Conservation (phyloP, 2,888 invertebrate genomes). For the Diaphora mendica region DNA sequence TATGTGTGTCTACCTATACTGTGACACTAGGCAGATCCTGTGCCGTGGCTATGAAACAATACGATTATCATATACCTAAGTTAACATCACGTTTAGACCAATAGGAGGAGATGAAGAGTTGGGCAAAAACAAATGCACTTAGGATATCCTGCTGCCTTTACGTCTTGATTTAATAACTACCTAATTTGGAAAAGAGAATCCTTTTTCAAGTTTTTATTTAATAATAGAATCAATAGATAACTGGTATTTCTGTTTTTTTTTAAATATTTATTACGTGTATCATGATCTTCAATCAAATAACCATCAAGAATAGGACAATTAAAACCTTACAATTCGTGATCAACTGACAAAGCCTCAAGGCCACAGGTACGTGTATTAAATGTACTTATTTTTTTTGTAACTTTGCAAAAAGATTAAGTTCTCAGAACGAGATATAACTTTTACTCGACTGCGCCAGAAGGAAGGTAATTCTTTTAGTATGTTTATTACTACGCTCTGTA, state of each 20-base stretch:
- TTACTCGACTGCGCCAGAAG: neutral
- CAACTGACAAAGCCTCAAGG: constrained; percentile 29
- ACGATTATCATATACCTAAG: too few relatives aligned
- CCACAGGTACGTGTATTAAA: neutral
- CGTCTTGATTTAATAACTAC: neutral
- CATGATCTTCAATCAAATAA: constrained; percentile 1
- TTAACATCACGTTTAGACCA: too few relatives aligned
- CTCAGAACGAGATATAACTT: neutral
- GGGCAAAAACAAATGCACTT: too few relatives aligned
- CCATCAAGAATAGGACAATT: constrained; percentile 28
- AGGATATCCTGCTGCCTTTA: too few relatives aligned
- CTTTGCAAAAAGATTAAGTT: neutral
- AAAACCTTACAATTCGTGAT: constrained; percentile 43
- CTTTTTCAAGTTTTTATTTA: neutral
- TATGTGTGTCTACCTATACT: too few relatives aligned
- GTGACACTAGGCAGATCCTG: too few relatives aligned
- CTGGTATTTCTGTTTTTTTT: neutral
- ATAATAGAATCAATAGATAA: neutral
- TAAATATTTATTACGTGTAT: neutral
- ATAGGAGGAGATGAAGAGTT: too few relatives aligned
- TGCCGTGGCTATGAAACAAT: too few relatives aligned
- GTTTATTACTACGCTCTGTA: too few relatives aligned
- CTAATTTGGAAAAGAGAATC: neutral
- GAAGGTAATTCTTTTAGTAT: too few relatives aligned
- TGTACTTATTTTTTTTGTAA: neutral